Conservation (phyloP, 1,140 invertebrate species). For the Grapholita molesta region DNA sequence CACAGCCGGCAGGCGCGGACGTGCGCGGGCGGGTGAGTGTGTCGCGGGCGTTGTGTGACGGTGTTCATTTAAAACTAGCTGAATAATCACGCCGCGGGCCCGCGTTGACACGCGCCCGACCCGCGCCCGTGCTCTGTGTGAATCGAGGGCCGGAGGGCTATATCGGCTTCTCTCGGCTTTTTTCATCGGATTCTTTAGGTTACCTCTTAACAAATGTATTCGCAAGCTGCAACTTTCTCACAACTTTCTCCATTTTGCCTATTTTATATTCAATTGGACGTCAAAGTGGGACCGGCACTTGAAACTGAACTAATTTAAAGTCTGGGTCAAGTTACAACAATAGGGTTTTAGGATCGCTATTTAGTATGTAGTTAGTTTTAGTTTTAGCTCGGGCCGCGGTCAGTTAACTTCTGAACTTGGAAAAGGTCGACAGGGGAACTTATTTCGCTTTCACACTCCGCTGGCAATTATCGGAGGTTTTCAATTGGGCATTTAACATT, state of each 20-base stretch:
- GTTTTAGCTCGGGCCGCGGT: neutral
- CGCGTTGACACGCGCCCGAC: no score
- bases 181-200: no score
- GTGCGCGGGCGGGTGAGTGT: no score
- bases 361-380: constrained; percentile 4
- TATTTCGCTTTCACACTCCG: neutral
- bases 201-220: no score
- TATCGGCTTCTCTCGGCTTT: no score
- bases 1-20: no score
- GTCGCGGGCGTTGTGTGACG: no score
- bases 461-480: neutral
- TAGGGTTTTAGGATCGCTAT: constrained; percentile 5
- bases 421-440: neutral
- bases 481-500: neutral
- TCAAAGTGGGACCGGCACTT: constrained; percentile 1
- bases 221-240: neutral
- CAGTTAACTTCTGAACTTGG: neutral
- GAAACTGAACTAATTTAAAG: constrained; percentile 3
- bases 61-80: no score
- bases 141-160: no score
- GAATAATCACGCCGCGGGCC: no score
- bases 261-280: neutral
- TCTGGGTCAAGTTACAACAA: neutral
- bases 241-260: neutral
- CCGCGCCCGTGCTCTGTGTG: no score